A percentile compares a stretch with the other conserved stretches of the same genome.
Conservation (phyloP, 2,888 invertebrate genomes). For the Gonocerus acuteangulatus region DNA sequence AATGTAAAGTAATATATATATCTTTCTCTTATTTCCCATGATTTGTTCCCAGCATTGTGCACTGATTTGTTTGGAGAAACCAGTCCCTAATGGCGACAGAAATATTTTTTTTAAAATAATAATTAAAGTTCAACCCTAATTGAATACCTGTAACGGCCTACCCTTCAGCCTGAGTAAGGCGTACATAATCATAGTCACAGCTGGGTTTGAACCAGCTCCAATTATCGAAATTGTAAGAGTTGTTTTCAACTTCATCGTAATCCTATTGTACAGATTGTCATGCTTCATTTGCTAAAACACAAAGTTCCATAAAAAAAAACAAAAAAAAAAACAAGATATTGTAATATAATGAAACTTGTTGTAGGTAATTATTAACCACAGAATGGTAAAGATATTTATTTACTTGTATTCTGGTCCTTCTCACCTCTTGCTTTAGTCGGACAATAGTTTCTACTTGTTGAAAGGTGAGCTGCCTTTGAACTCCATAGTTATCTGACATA, state of each 20-base stretch:
- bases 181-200: background rate
- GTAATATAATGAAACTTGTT: no score
- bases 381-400: no score
- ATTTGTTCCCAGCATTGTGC: no score
- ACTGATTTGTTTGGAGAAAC: no score
- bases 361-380: no score
- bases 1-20: no score
- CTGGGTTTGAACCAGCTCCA: constrained; percentile 9
- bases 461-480: background rate
- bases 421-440: constrained; percentile 17
- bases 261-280: background rate
- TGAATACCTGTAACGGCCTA: background rate
- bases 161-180: background rate
- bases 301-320: background rate
- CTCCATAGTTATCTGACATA: constrained; percentile 25
- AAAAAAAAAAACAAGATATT: no score
- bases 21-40: no score
- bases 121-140: no score
- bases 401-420: no score
- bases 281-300: constrained; percentile 6
- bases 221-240: background rate
- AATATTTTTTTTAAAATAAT: no score
- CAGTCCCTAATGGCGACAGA: no score
- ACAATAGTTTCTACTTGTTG: constrained; percentile 1
- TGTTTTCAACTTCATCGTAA: background rate